Base-by-base conservation (phyloP, 2,888 invertebrate genomes). In the Resseliella maxima region DNA sequence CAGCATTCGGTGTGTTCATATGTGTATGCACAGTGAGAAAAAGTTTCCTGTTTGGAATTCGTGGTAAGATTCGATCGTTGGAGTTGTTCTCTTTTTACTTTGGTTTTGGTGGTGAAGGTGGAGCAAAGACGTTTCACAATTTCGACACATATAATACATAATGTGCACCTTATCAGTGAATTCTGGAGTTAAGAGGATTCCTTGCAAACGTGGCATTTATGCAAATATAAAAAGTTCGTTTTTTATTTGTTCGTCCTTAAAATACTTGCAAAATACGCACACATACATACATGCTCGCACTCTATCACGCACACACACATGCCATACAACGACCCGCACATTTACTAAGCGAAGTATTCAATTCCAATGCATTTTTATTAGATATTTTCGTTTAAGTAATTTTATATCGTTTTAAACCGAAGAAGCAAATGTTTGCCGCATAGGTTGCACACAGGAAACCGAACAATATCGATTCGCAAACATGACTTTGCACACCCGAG, bases 391-490 rank as follows among this genome's bases (percentile, higher is more conserved):
- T 72, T 72, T 31, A 31, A 72, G 31, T 31, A 72, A 72, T 72
- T 31, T 72, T 72, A 72, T 72, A 72, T 72, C 72, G 72, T 72
- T 72, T 72, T 72, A 35, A 72, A 0, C 0, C 2, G 31, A 15
- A 27, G 72, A 72, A 72, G n/a, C n/a, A n/a, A 59, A 24, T 59
- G 59, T 24, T 72, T 31, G 3, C 31, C 72, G 72, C 72, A 72
- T 59, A 59, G 59, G 59, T 59, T 59, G 59, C 72, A 72, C 50
- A 50, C 15, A 72, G 72, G 72, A 72, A 59, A 72, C 72, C 50
- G 10, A 24, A 3, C 72, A n/a, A 35, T 31, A 72, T 72, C 72
- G 72, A 72, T 72, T 72, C 31, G n/a, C 72, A 72, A 35, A 72
- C 72, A 72, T 35, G n/a, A 31, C 72, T 72, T 35, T 72, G 12